phyloP scores from a whole-genome alignment of 2,797 vertebrate species.

The Oceanodroma leucorhoa region DNA sequence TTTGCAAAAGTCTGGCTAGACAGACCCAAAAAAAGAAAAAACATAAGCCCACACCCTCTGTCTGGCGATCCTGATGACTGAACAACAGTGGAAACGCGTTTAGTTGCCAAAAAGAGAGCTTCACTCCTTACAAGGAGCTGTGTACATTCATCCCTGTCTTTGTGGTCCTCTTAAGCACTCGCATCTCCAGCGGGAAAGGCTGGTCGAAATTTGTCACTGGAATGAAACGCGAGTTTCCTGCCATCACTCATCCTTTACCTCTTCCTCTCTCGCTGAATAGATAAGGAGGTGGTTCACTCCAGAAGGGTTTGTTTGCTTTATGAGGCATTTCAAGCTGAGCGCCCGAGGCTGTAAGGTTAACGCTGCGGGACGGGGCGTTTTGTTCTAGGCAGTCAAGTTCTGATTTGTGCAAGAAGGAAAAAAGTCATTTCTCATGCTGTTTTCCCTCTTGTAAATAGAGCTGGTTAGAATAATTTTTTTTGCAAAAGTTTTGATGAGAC shows the following conservation, averaged over 20 bases:
- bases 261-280: background rate
- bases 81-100: background rate
- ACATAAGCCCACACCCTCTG: background rate
- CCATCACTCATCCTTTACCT: background rate
- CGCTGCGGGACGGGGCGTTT: background rate
- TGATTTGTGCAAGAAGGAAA: constrained; percentile 32
- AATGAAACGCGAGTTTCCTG: constrained; percentile 33
- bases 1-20: constrained; percentile 15
- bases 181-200: background rate
- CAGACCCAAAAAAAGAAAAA: background rate
- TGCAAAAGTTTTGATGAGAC: background rate
- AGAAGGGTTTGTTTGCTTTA: background rate
- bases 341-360: constrained; percentile 1
- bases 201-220: constrained; percentile 2
- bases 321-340: background rate
- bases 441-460: background rate
- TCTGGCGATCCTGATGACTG: constrained; percentile 9
- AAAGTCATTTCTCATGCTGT: background rate
- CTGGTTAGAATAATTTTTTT: background rate
- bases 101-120: constrained; percentile 10
- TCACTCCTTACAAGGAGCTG: constrained; percentile 20
- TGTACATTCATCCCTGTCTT: background rate
- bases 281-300: constrained; percentile 14
- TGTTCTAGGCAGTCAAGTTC: background rate
- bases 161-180: background rate